Conservation (phyloP, 2,113 vertebrate genomes). For the Tachysurus fulvidraco region DNA sequence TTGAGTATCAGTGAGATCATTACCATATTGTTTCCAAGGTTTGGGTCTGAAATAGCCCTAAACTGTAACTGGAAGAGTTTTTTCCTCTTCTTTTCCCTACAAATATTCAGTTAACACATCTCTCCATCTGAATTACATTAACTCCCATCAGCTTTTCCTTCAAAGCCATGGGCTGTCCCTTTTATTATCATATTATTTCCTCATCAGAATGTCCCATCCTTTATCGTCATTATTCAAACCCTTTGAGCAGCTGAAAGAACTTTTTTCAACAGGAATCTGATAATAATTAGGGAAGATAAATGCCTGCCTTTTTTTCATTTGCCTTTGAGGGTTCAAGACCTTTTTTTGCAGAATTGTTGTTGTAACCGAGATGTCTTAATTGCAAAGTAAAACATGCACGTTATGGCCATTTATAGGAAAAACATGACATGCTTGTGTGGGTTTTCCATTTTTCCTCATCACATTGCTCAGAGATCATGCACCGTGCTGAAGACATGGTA, state of each 20-base stretch:
- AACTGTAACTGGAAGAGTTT: constrained; percentile 3
- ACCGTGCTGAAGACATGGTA: constrained; percentile 14
- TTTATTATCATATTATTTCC: constrained; percentile 53
- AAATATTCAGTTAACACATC: constrained; percentile 45
- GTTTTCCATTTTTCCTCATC: constrained; percentile 32
- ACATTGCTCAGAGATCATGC: background rate
- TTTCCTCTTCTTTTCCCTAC: background rate
- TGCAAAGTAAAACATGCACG: constrained; percentile 43
- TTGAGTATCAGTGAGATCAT: background rate
- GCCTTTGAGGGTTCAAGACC: constrained; percentile 32
- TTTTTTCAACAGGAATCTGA: constrained; percentile 52
- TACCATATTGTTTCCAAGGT: background rate
- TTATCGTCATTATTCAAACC: constrained; percentile 42
- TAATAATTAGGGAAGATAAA: constrained; percentile 50
- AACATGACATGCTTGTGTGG: background rate
- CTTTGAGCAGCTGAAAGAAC: constrained; percentile 42
- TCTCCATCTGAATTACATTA: constrained; percentile 49
- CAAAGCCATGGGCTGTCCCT: constrained; percentile 43
- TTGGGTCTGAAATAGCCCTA: constrained; percentile 5
- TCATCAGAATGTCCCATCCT: constrained; percentile 37
- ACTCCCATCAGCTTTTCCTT: constrained; percentile 30
- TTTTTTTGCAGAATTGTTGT: background rate
- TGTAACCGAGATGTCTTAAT: constrained; percentile 47
- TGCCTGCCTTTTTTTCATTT: constrained; percentile 8
- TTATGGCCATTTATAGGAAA: constrained; percentile 27